phyloP scores from a whole-genome alignment of 2,113 vertebrate genomes.

The Illadopsis cleaveri region DNA sequence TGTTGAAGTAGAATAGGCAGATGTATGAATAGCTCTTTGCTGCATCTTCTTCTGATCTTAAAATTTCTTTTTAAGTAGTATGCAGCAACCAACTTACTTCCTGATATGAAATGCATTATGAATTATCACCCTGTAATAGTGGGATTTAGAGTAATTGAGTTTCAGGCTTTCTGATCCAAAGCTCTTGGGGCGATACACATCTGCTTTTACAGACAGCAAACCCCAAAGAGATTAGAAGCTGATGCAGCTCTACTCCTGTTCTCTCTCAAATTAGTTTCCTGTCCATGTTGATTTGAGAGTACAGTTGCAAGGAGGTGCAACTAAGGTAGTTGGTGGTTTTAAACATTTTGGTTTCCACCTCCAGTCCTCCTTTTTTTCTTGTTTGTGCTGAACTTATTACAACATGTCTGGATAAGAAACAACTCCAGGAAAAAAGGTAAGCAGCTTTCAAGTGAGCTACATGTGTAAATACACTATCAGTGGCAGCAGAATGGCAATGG shows the following conservation, averaged over 20 bases:
- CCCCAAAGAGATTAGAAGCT: neutral
- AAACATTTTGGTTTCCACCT: neutral
- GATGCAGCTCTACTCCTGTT: neutral
- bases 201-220: neutral
- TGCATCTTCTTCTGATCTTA: neutral
- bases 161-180: neutral
- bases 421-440: neutral
- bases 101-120: neutral
- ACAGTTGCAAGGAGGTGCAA: neutral
- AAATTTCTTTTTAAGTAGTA: neutral
- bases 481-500: neutral
- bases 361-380: neutral
- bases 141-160: neutral
- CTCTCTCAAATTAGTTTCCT: neutral
- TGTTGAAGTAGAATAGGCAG: neutral
- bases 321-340: neutral
- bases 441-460: neutral
- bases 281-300: neutral
- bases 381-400: neutral
- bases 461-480: neutral
- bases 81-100: neutral
- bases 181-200: neutral
- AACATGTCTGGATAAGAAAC: neutral
- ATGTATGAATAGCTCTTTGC: neutral
- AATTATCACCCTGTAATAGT: neutral